Base-by-base conservation (phyloP, 2,113 vertebrate genomes). In the Varanus komodoensis region DNA sequence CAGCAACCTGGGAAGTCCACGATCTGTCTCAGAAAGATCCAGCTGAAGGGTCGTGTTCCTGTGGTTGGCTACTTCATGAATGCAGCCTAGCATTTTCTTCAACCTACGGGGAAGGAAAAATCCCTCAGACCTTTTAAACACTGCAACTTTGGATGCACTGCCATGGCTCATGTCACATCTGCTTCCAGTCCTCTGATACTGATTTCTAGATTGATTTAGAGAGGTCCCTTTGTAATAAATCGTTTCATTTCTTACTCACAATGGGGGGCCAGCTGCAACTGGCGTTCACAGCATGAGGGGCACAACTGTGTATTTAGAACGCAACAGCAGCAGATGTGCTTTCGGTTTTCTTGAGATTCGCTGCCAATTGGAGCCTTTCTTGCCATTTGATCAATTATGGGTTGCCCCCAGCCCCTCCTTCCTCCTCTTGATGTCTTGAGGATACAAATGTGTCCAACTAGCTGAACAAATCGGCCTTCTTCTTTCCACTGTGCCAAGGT, bases 171-270 rank as follows among this genome's bases (percentile, higher is more conserved):
- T 29, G n/a, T 82, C 64, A 38, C 75, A 78, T 92, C 87, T 93
- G 86, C 89, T 94, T 92, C 67, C 54, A 91, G 89, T 44, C 38
- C 86, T 48, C 8, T 29, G 21, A 38, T 80, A 64, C 84, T 0
- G 32, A 90, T 89, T 94, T 91, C 84, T 89, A 95, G 86, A 95
- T 93, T 96, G 92, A 95, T 95, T 95, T 93, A 93, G 91, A 96
- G 93, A 95, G 44, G 71, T 90, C 86, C 81, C 54, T 93, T 95
- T 92, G 87, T 91, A 95, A 96, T 91, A 91, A 97, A 93, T 93
- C 87, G 54, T 93, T 96, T 89, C 61, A 93, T 91, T 95, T 90
- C 2, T 8, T 77, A 3, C 91, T 95, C 83, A 4, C 0, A 1
- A 85, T 1, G 15, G 67, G 87, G 29, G 82, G 52, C 23, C 78